Percentiles rank a stretch among this genome's conserved stretches.
Conservation (phyloP, 2,888 invertebrate genomes). For the Eustalomyia histrio region DNA sequence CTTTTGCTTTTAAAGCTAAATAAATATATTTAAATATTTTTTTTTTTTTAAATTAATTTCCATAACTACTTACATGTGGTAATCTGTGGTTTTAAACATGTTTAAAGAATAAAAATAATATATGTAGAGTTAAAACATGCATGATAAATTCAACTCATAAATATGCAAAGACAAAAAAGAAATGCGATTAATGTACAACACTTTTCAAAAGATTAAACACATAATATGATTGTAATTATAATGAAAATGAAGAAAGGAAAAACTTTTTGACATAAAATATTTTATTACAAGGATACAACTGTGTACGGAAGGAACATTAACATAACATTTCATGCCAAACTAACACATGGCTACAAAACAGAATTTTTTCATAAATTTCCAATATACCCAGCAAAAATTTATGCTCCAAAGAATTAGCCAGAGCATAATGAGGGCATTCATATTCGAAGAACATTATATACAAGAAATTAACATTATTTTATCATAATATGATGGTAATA, state of each 20-base stretch:
- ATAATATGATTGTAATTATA: slow-evolving; percentile 40
- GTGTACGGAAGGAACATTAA: slow-evolving; percentile 3
- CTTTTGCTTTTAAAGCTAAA: neutral
- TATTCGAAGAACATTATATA: too few species aligned
- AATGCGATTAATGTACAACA: slow-evolving; percentile 29
- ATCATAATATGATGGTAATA: too few species aligned
- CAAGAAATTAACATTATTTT: too few species aligned
- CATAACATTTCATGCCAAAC: neutral
- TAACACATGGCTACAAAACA: neutral
- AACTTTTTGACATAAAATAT: slow-evolving; percentile 30
- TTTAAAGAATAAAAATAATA: neutral
- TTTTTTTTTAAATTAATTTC: neutral
- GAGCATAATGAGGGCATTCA: too few species aligned
- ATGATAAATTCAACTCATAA: slow-evolving; percentile 23
- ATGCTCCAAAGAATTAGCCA: too few species aligned
- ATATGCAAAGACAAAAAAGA: neutral
- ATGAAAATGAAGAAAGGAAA: slow-evolving; percentile 12
- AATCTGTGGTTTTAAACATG: neutral
- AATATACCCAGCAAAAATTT: too few species aligned
- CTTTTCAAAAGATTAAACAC: slow-evolving; percentile 47
- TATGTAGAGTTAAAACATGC: slow-evolving; percentile 5
- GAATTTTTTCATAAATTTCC: too few species aligned
- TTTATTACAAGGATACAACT: slow-evolving; percentile 26
- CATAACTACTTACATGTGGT: neutral
- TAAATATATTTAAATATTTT: neutral